A percentile compares a stretch with the other conserved stretches of the same genome.
phyloP scores from a whole-genome alignment of 2,888 invertebrate genomes.

The Muscina levida region DNA sequence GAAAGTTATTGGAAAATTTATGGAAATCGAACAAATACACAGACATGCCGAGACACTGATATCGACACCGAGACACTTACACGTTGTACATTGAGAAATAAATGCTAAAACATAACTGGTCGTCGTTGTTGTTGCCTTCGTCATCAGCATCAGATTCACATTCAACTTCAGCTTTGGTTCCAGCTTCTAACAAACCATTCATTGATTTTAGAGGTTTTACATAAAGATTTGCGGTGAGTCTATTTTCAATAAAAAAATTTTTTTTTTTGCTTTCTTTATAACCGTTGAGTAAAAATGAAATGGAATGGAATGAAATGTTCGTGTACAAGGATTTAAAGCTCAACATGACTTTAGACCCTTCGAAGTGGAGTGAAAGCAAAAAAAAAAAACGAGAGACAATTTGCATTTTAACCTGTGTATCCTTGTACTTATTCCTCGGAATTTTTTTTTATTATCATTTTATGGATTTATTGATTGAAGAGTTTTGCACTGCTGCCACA shows the following conservation, averaged over 20 bases:
- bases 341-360: not conserved
- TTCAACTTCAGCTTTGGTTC: not conserved
- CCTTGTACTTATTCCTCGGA: not conserved
- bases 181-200: slow-evolving; percentile 5
- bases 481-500: not conserved
- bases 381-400: not conserved
- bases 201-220: slow-evolving; percentile 54
- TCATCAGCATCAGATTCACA: slow-evolving; percentile 11
- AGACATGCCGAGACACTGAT: not conserved
- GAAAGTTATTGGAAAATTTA: slow-evolving; percentile 58
- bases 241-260: slow-evolving; percentile 15
- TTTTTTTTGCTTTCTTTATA: not conserved
- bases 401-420: slow-evolving; percentile 20
- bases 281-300: not conserved
- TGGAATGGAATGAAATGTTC: not conserved
- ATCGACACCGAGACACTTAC: not conserved
- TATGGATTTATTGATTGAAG: slow-evolving; percentile 28
- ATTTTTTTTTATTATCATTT: not conserved
- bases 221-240: slow-evolving; percentile 38
- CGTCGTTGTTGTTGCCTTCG: slow-evolving; percentile 9
- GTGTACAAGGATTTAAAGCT: slow-evolving; percentile 5
- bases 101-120: slow-evolving; percentile 35
- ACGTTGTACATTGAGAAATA: slow-evolving; percentile 12
- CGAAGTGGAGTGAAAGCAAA: no score
- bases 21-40: slow-evolving; percentile 50